Evolutionary conservation across 2,888 invertebrate genomes (phyloP).

Genomic region (Limenitis camilla): DNA sequence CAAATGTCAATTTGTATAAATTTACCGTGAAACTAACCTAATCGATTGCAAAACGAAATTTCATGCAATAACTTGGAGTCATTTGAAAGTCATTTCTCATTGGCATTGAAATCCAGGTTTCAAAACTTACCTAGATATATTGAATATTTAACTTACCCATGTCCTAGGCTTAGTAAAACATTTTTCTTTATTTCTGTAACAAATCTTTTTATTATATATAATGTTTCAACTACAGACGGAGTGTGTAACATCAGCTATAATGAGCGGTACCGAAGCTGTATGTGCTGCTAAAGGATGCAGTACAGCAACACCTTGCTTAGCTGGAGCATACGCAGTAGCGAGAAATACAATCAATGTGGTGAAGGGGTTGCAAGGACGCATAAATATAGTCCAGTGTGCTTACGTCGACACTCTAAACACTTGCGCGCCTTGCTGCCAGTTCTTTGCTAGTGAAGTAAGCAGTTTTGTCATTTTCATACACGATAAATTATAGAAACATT

Average conservation of each 20-base stretch:
- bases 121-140: too few relatives aligned
- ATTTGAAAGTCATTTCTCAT: too few relatives aligned
- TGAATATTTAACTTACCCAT: too few relatives aligned
- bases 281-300: conserved; percentile 44
- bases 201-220: too few relatives aligned
- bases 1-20: too few relatives aligned
- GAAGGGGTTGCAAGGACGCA: conserved; percentile 50
- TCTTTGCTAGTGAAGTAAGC: conserved; percentile 56
- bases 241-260: conserved; percentile 61
- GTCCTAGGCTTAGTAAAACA: too few relatives aligned
- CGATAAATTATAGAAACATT: too few relatives aligned
- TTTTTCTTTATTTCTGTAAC: too few relatives aligned
- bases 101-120: too few relatives aligned
- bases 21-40: too few relatives aligned
- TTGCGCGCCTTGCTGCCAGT: conserved; percentile 61
- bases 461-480: neutral
- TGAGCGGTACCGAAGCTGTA: conserved; percentile 54
- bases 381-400: conserved; percentile 48
- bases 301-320: conserved; percentile 49
- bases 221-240: conserved; percentile 50
- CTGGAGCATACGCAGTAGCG: conserved; percentile 61
- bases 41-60: too few relatives aligned
- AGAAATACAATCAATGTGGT: conserved; percentile 57
- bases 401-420: conserved; percentile 55
- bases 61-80: too few relatives aligned